phyloP scores from a whole-genome alignment of 2,113 vertebrate genomes.

The Xenopus borealis region DNA sequence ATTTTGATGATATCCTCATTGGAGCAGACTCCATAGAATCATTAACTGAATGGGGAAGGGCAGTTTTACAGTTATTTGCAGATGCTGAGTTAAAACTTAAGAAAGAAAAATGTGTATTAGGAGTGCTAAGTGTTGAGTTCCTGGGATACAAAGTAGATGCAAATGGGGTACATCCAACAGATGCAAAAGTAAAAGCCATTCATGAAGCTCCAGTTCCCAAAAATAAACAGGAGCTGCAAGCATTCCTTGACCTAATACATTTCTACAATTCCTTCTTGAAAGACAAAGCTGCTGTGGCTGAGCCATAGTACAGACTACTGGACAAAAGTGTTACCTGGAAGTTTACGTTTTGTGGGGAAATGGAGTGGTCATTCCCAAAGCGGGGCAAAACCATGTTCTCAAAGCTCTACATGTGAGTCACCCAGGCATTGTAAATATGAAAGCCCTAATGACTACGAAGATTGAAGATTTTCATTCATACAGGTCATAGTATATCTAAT shows the following conservation, averaged over 20 bases:
- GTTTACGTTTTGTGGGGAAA: not conserved
- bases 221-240: conserved; percentile 6
- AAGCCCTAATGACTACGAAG: no score
- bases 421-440: no score
- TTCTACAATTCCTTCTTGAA: no score
- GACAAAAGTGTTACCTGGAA: conserved; percentile 3
- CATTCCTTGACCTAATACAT: not conserved
- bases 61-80: conserved; percentile 9
- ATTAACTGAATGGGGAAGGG: not conserved
- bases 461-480: no score
- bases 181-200: conserved; percentile 2
- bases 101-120: no score
- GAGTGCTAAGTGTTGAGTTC: not conserved
- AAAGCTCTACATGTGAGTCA: no score
- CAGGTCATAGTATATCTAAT: no score
- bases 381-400: no score
- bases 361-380: no score
- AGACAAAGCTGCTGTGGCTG: not conserved
- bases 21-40: conserved; percentile 6
- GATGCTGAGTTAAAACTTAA: not conserved
- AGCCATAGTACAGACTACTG: not conserved
- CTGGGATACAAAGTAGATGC: conserved; percentile 3
- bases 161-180: not conserved
- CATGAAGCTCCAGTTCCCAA: not conserved
- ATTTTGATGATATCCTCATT: no score